A percentile compares a stretch with the other conserved stretches of the same genome.
These are phyloP conservation scores for Scleropages formosus DNA, from an alignment of 2,797 vertebrate species.

Conservation along the genomic window DNA sequence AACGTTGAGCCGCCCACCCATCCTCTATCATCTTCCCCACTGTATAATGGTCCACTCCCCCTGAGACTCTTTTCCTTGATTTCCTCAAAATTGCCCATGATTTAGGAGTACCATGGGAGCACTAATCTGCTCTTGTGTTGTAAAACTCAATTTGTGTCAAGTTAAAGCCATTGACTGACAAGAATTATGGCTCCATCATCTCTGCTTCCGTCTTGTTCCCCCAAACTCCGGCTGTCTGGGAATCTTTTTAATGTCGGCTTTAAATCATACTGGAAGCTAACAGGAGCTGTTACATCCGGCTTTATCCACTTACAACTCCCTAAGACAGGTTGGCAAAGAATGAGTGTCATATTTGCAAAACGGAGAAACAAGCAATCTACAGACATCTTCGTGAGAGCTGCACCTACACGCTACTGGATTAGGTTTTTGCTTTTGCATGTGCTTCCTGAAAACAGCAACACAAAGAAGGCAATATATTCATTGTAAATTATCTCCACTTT, in stretches of 20 bases:
- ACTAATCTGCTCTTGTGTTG: conserved; percentile 14
- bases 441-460: neutral
- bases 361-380: neutral
- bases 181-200: conserved; percentile 23
- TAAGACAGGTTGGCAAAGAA: conserved; percentile 8
- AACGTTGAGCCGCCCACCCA: too few species aligned
- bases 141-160: conserved; percentile 26
- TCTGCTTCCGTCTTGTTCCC: conserved; percentile 9
- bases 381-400: neutral
- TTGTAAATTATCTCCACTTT: neutral
- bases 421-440: too few species aligned
- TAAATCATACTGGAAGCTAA: conserved; percentile 22
- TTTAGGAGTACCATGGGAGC: conserved; percentile 9
- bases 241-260: conserved; percentile 16
- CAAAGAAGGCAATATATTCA: too few species aligned
- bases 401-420: neutral
- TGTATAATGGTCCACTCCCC: too few species aligned
- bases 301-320: conserved; percentile 19
- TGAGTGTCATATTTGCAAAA: conserved; percentile 3
- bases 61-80: neutral
- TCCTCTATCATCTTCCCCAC: too few species aligned
- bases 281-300: conserved; percentile 14
- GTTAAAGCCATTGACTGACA: conserved; percentile 22
- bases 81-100: conserved; percentile 5
- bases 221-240: conserved; percentile 17